Evolutionary conservation across 64 coral and sea anemone genomes (phyloP), one percentile per base, ranked within the genome.

Genomic region (Dendronephthya gigantea): DNA sequence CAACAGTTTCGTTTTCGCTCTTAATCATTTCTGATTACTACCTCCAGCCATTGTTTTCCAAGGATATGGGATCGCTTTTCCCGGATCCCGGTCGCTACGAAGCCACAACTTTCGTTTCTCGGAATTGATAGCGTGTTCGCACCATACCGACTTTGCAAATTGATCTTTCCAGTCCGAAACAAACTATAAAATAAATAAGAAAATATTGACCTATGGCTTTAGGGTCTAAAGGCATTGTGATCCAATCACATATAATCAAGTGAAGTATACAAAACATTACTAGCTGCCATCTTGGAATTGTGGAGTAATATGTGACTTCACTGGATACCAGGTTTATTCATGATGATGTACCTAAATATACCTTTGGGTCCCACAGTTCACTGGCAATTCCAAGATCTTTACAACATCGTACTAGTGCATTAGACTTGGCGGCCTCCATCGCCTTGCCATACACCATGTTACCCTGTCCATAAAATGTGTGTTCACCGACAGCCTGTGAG

Each of bases 371-470:
- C 95, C 95, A 98, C 0, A 98, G 87, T 75, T 98, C 95, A 40
- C 95, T 98, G 10, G 95, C 95, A 35, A 98, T 92, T 28, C 95
- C 95, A 28, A 98, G 88, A 31, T 98, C 95, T 88, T 98, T 98
- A 87, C 95, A 98, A 69, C 95, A 98, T 43, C 95, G 91, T 88
- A 98, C 93, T 41, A 98, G 82, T 27, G 95, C 95, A 90, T 98
- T 98, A 19, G 95, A 98, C 58, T 93, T 98, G 2, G 95, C 95
- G 49, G 95, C 85, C 47, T 98, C 95, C 92, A 98, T 93, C n/a
- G 95, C 95, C 82, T 93, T 98, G 9, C 95, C 95, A 92, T 98
- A 98, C 8, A 91, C 95, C 92, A 93, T 98, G 29, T 98, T 98
- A 17, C 92, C 88, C 59, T 89, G 88, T 8, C 92, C 93, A 55